Conservation (phyloP, 2,113 vertebrate species). For the Cyanoderma ruficeps region DNA sequence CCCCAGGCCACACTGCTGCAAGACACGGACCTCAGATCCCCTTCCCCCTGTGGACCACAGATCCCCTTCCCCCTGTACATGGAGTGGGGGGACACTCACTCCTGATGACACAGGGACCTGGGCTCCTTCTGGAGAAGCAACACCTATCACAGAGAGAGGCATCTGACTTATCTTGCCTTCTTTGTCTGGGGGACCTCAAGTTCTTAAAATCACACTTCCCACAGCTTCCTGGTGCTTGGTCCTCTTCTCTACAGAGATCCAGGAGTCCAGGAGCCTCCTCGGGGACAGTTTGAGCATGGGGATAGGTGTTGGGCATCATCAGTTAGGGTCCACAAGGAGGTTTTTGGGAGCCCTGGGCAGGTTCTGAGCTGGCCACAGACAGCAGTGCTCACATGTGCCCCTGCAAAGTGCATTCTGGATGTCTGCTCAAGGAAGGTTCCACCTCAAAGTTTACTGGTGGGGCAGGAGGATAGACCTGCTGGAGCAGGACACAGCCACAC, state of each 20-base stretch:
- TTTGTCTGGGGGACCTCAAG: not conserved
- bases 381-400: not conserved
- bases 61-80: not conserved
- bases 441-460: not conserved
- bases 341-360: not conserved
- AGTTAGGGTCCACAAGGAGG: not conserved
- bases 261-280: not conserved
- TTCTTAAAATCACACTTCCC: not conserved
- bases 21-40: accelerated
- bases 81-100: not conserved
- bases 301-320: not conserved
- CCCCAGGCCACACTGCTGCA: not conserved
- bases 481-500: not conserved
- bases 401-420: not conserved
- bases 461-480: not conserved
- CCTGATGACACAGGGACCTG: not conserved
- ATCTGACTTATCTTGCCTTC: not conserved
- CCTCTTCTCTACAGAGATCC: not conserved
- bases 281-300: accelerated
- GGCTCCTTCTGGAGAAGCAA: not conserved
- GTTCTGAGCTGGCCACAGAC: not conserved
- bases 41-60: not conserved
- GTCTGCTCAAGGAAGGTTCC: not conserved
- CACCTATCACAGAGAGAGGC: not conserved
- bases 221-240: not conserved